Percentiles rank a stretch among this genome's conserved stretches.
Evolutionary conservation across 2,113 vertebrate species (phyloP).

Genomic region (Crotophaga sulcirostris): DNA sequence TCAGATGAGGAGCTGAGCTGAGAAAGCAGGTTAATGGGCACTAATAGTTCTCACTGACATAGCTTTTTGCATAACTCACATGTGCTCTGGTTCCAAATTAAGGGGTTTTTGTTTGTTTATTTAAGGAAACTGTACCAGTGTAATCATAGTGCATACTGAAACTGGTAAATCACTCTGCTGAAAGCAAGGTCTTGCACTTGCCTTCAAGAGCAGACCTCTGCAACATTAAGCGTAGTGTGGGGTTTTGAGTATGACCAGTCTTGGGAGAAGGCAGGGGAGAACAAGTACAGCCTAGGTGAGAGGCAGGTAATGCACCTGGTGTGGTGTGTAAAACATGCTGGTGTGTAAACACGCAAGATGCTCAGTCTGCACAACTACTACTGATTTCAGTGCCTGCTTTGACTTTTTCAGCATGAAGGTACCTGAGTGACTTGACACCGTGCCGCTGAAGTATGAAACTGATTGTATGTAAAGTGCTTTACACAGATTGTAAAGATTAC

Average conservation of each 20-base stretch:
- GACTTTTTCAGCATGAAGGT: not conserved
- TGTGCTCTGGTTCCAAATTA: not conserved
- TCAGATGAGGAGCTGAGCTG: not conserved
- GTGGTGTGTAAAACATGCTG: rapidly evolving
- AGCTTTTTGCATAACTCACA: rapidly evolving
- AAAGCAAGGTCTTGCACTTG: not conserved
- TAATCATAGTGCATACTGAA: not conserved
- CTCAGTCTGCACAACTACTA: rapidly evolving
- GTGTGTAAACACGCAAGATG: rapidly evolving
- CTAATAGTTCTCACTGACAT: not conserved
- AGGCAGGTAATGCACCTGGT: not conserved
- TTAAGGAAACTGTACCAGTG: not conserved
- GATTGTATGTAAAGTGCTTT: not conserved
- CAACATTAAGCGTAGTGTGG: rapidly evolving
- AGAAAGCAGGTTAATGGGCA: not conserved
- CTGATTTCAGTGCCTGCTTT: not conserved
- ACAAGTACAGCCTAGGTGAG: rapidly evolving
- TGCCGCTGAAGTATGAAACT: not conserved
- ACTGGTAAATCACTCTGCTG: not conserved
- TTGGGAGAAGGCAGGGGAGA: not conserved
- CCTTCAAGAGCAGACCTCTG: not conserved
- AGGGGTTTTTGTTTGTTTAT: not conserved
- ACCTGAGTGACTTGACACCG: rapidly evolving
- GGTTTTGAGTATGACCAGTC: rapidly evolving
- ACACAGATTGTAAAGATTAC: not conserved